Base-by-base conservation (phyloP, 2,113 vertebrate species). In the Phaethon lepturus region DNA sequence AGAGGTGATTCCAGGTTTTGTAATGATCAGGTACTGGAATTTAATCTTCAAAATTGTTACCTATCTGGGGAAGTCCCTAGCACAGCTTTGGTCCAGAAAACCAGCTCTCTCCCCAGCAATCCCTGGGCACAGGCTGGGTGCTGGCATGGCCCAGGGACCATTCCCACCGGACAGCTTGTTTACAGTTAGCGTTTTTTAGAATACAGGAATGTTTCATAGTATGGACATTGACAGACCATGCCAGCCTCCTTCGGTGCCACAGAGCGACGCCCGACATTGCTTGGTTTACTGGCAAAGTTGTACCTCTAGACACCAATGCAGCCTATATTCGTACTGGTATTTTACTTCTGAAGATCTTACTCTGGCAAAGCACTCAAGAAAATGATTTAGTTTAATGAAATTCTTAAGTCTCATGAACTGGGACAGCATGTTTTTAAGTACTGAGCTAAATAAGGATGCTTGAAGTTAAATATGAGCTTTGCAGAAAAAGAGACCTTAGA, bases 371-470 rank as follows among this genome's bases (percentile, higher is more conserved):
- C 18, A 86, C 38, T 82, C 35, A 66, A 93, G 74, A 31, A 79
- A 69, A 90, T 73, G 0, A 38, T 75, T 76, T 62, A n/a, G 16
- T 64, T 93, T 86, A 91, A 95, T 93, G 63, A 93, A 73, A 83
- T 93, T 79, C 78, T 73, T 47, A 60, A 89, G 49, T 87, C 44
- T 75, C 4, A 4, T 55, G 55, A 45, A 62, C 58, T 38, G 24
- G 44, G 62, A 68, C 35, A 94, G 28, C 35, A 55, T 58, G 7
- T 69, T 17, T 92, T 88, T 88, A 94, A 95, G 63, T 79, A 91
- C 20, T 64, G 80, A 93, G 67, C 62, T 96, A 82, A 79, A 85
- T 82, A 88, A 60, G 16, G 62, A 79, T 82, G 66, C 50, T 94
- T 83, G 49, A 18, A 90, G 45, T 80, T 76, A 92, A 93, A 85